Evolutionary conservation across 2,797 vertebrate species (phyloP), one percentile per base, ranked within the genome.

Genomic region (Jordanella pulchra): DNA sequence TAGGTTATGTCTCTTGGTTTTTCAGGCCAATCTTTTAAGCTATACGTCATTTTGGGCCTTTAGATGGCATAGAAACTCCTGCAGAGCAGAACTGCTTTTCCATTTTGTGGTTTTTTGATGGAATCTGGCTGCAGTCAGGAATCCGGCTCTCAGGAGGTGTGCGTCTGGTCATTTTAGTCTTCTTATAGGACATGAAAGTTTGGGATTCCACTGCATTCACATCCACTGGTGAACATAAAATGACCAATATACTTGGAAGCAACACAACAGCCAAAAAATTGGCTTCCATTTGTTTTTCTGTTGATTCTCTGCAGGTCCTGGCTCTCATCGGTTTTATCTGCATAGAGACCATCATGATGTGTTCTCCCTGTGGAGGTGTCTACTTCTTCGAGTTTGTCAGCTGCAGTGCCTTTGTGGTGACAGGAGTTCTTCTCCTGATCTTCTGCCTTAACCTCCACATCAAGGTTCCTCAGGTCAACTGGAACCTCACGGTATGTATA

Each of bases 341-440:
- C 94, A 98, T 99, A 63, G 98, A 99, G 94, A 98, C 97, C 23
- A 95, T 99, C 90, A 97, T 97, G 96, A 91, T 96, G 90, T 99
- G 98, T 68, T 95, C 95, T 42, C 97, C 96, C 0, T 99, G 98
- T 0, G 95, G 96, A 85, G 97, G 96, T 39, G 95, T 99, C 81
- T 99, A 99, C 91, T 97, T 99, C 90, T 99, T 99, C 7, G 98
- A 99, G 94, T 99, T 99, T 78, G 98, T 99, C 81, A 99, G 98
- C 96, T 99, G 98, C 87, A 99, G 96, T 78, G 95, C 96, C 2
- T 96, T 96, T 35, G 96, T 99, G 87, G 95, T 99, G 83, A 99
- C 97, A 0, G 96, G 96, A 54, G 94, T 96, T 80, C 93, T 99
- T 75, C 95, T 99, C 81, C 89, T 99, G 77, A 91, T 98, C 88